Percentiles rank a stretch among this genome's conserved stretches.
phyloP scores from a whole-genome alignment of 2,888 invertebrate genomes.

The Poecilus cupreus region DNA sequence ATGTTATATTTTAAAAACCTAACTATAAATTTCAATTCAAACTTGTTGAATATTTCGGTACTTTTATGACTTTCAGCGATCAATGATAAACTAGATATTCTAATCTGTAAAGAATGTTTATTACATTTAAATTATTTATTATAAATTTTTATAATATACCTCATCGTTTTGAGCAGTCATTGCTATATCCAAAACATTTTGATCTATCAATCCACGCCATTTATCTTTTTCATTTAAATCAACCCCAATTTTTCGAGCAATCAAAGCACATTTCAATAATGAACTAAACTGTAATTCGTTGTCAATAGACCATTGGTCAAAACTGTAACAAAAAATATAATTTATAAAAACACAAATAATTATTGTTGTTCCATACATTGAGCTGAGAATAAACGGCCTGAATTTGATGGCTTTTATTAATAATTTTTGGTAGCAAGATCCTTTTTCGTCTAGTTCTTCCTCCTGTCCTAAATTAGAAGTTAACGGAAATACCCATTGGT shows the following conservation, averaged over 20 bases:
- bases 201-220: slow-evolving; percentile 77
- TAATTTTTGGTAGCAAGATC: slow-evolving; percentile 68
- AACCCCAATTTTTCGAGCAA: slow-evolving; percentile 73
- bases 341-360: neutral
- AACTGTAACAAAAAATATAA: slow-evolving; percentile 8
- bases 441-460: slow-evolving; percentile 64
- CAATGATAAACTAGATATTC: slow-evolving; percentile 81
- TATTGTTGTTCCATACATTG: slow-evolving; percentile 64
- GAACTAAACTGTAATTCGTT: slow-evolving; percentile 70
- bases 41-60: slow-evolving; percentile 78
- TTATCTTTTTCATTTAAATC: slow-evolving; percentile 63
- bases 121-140: slow-evolving; percentile 59
- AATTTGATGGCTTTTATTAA: slow-evolving; percentile 69
- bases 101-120: slow-evolving; percentile 74
- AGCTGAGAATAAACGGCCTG: slow-evolving; percentile 67
- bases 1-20: slow-evolving; percentile 81
- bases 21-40: slow-evolving; percentile 80
- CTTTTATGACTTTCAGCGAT: slow-evolving; percentile 84
- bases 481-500: slow-evolving; percentile 73
- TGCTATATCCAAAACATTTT: slow-evolving; percentile 74
- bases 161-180: slow-evolving; percentile 78
- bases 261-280: slow-evolving; percentile 73
- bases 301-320: slow-evolving; percentile 53
- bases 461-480: slow-evolving; percentile 54
- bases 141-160: slow-evolving; percentile 70